These are phyloP conservation scores for Merops nubicus DNA, from an alignment of 2,113 vertebrate species.

Conservation along the genomic window DNA sequence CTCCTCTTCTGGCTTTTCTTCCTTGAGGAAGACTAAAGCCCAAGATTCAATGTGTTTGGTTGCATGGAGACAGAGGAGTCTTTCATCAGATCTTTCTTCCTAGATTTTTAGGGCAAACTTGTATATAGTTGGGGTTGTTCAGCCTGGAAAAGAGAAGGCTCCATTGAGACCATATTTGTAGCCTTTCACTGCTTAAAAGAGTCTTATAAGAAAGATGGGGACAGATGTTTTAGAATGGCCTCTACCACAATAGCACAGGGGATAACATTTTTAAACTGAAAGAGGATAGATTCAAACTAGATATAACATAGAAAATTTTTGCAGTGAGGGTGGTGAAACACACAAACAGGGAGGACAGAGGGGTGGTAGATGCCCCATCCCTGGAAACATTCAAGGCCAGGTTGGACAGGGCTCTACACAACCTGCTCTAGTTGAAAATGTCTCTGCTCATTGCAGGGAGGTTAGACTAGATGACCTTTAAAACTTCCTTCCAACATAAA, in stretches of 20 bases:
- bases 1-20: not conserved
- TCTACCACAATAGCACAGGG: not conserved
- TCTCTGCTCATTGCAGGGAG: not conserved
- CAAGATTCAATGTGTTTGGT: not conserved
- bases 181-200: not conserved
- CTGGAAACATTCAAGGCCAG: not conserved
- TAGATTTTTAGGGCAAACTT: not conserved
- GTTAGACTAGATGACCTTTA: not conserved
- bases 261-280: not conserved
- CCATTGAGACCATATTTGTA: accelerated
- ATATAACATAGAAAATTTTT: not conserved
- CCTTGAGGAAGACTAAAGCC: not conserved
- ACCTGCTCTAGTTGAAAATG: not conserved
- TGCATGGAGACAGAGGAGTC: not conserved
- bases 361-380: not conserved
- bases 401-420: not conserved
- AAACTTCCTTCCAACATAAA: not conserved
- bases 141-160: not conserved
- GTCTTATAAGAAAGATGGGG: not conserved
- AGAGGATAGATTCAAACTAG: not conserved
- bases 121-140: not conserved
- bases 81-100: not conserved
- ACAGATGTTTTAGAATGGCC: not conserved
- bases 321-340: not conserved
- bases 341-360: not conserved